phyloP scores from a whole-genome alignment of 2,888 invertebrate genomes.

The Diogma glabrata region DNA sequence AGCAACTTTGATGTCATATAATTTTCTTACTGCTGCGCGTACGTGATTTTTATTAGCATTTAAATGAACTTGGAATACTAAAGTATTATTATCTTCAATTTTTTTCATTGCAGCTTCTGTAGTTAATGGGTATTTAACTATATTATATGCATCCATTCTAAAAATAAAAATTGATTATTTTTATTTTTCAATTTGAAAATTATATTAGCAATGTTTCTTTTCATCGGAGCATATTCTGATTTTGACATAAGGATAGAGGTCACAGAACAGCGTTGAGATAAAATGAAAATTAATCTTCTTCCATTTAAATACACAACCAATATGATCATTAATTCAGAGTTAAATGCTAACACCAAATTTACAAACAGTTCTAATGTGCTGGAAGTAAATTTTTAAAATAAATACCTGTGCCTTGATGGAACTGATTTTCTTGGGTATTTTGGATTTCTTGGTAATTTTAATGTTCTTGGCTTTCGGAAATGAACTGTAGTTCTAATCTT shows the following conservation, averaged over 20 bases:
- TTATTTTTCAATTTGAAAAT: too few species aligned
- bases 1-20: conserved; percentile 96
- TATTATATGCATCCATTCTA: conserved; percentile 94
- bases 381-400: conserved; percentile 12
- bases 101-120: conserved; percentile 99
- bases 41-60: conserved; percentile 96
- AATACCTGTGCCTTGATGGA: conserved; percentile 79
- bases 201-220: neutral
- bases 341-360: conserved; percentile 5
- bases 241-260: conserved; percentile 8
- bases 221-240: conserved; percentile 1
- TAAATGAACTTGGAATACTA: conserved; percentile 96
- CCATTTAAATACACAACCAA: neutral
- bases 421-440: conserved; percentile 94
- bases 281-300: conserved; percentile 6
- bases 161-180: conserved; percentile 23
- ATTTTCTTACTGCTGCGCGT: conserved; percentile 90
- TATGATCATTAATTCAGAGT: conserved; percentile 3
- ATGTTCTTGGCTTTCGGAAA: conserved; percentile 90
- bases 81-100: conserved; percentile 99
- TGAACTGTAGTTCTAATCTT: conserved; percentile 93
- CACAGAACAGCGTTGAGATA: conserved; percentile 4
- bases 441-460: conserved; percentile 80
- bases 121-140: conserved; percentile 95
- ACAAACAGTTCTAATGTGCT: conserved; percentile 1